Conservation (phyloP, 2,888 invertebrate species). For the Xylota segnis region DNA sequence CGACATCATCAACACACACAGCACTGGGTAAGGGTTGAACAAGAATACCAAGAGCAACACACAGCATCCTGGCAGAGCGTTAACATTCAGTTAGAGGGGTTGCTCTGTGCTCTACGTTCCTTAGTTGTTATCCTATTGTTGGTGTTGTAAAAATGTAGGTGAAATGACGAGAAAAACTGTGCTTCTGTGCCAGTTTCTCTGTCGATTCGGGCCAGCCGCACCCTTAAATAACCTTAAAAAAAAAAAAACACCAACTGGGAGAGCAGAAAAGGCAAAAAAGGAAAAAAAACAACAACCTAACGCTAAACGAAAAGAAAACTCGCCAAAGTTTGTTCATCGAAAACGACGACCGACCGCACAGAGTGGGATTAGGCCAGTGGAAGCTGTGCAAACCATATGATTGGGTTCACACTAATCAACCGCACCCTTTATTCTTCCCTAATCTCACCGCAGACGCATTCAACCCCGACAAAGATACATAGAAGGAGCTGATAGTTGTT, state of each 20-base stretch:
- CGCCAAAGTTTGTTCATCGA: constrained; percentile 64
- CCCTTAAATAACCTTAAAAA: constrained; percentile 78
- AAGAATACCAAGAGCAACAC: constrained; percentile 24
- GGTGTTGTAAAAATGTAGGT: constrained; percentile 75
- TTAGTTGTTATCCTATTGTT: constrained; percentile 54
- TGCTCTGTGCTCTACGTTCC: constrained; percentile 27
- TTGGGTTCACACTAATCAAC: constrained; percentile 73
- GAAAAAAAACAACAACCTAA: constrained; percentile 24
- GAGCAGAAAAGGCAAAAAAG: too few relatives aligned
- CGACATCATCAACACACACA: constrained; percentile 71
- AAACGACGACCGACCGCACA: constrained; percentile 51
- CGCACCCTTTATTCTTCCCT: constrained; percentile 68
- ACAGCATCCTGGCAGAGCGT: constrained; percentile 43
- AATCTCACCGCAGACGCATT: constrained; percentile 48
- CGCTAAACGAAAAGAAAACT: constrained; percentile 64
- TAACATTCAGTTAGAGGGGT: constrained; percentile 30
- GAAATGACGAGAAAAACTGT: constrained; percentile 70
- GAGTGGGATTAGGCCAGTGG: constrained; percentile 67
- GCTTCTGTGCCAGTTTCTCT: constrained; percentile 77
- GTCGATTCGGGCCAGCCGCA: constrained; percentile 76
- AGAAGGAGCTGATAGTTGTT: constrained; percentile 27
- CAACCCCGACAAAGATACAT: constrained; percentile 26
- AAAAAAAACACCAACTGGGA: constrained; percentile 34
- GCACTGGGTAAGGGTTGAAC: constrained; percentile 55
- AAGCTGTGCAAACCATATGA: constrained; percentile 61